phyloP scores from a whole-genome alignment of 2,888 invertebrate genomes.

The Lamproptera curius region DNA sequence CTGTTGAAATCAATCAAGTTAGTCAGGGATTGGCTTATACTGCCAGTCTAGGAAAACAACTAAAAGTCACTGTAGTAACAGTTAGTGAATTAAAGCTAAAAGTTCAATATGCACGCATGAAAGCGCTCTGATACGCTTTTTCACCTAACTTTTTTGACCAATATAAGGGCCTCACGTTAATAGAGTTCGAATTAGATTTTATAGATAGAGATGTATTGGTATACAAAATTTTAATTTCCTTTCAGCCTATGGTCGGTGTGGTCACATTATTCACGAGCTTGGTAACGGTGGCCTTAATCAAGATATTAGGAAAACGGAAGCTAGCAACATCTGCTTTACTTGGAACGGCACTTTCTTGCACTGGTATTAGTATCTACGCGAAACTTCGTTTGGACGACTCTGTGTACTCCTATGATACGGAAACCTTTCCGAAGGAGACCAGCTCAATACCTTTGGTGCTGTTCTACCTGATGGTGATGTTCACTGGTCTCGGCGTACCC shows the following conservation, averaged over 20 bases:
- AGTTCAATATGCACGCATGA: too few species aligned
- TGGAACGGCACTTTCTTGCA: slow-evolving; percentile 54
- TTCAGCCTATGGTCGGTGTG: slow-evolving; percentile 67
- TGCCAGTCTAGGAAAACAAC: too few species aligned
- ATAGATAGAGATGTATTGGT: neutral
- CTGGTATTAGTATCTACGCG: slow-evolving; percentile 65
- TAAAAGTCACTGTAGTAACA: too few species aligned
- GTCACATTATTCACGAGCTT: slow-evolving; percentile 63
- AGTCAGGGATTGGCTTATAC: too few species aligned
- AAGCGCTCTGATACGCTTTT: too few species aligned
- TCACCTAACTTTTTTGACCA: too few species aligned
- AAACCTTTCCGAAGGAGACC: slow-evolving; percentile 55
- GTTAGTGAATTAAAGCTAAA: too few species aligned
- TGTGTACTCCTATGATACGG: slow-evolving; percentile 62
- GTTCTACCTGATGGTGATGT: slow-evolving; percentile 57
- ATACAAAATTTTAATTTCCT: slow-evolving; percentile 17
- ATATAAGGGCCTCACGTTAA: too few species aligned
- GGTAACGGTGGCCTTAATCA: slow-evolving; percentile 56
- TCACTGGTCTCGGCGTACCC: slow-evolving; percentile 63
- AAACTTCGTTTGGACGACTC: slow-evolving; percentile 43
- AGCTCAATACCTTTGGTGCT: slow-evolving; percentile 57
- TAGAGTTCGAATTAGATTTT: neutral
- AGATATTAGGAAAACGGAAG: slow-evolving; percentile 66
- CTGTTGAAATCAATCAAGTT: too few species aligned
- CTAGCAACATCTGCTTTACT: slow-evolving; percentile 61